Percentiles rank a stretch among this genome's conserved stretches.
Conservation (phyloP, 2,888 invertebrate species). For the Smittia aterrima region DNA sequence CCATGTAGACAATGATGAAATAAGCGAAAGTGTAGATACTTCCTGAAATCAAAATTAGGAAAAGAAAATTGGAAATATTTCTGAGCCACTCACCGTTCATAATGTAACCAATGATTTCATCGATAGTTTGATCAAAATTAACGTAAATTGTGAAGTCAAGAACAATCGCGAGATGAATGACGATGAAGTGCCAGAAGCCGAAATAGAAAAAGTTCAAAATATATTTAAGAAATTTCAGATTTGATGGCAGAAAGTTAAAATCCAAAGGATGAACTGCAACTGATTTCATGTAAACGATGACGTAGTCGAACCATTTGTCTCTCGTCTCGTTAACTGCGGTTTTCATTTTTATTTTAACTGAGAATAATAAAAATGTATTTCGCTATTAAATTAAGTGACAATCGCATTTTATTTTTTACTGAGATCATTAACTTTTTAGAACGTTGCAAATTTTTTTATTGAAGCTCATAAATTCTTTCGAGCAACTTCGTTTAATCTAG, state of each 20-base stretch:
- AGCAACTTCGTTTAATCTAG: too few relatives aligned
- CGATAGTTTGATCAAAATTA: not conserved
- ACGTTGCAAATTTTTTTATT: too few relatives aligned
- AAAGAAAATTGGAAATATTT: too few relatives aligned
- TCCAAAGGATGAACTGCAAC: not conserved
- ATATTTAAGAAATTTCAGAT: not conserved
- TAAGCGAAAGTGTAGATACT: not conserved
- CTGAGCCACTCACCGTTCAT: conserved; percentile 33
- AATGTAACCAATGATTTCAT: not conserved
- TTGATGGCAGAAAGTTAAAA: not conserved
- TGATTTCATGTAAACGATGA: not conserved
- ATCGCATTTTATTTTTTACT: too few relatives aligned
- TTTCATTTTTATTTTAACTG: too few relatives aligned
- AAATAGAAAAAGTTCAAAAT: not conserved
- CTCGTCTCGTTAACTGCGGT: not conserved
- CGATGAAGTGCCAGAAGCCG: conserved; percentile 11
- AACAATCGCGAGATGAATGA: not conserved
- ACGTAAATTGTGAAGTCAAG: not conserved
- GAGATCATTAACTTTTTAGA: too few relatives aligned
- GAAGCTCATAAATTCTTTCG: too few relatives aligned
- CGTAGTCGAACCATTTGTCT: not conserved
- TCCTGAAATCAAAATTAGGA: not conserved
- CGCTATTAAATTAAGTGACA: too few relatives aligned
- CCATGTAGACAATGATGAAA: not conserved
- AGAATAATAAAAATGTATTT: too few relatives aligned